phyloP scores from a whole-genome alignment of 2,888 invertebrate genomes.

The Conops quadrifasciatus region DNA sequence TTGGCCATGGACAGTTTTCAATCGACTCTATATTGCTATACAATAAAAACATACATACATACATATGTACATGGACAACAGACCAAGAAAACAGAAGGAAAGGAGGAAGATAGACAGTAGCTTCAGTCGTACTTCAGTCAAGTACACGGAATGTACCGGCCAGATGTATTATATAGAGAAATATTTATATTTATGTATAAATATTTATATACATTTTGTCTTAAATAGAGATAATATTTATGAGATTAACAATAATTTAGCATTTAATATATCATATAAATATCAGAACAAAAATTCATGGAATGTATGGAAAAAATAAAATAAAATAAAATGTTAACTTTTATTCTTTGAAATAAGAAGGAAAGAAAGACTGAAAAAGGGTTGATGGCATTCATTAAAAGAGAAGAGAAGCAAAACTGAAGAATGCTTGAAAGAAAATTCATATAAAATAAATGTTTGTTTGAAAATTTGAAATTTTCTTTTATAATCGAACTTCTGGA shows the following conservation, averaged over 20 bases:
- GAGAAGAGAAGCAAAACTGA: too few species aligned
- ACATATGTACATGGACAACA: neutral
- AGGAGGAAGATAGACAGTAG: conserved; percentile 44
- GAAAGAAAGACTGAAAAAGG: too few species aligned
- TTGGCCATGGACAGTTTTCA: conserved; percentile 48
- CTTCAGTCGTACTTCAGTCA: conserved; percentile 62
- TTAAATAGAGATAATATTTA: neutral
- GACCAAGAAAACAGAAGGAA: conserved; percentile 12
- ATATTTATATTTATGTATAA: conserved; percentile 38
- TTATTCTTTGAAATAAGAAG: too few species aligned
- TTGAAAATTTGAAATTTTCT: too few species aligned
- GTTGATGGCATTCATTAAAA: too few species aligned
- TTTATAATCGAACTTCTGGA: too few species aligned
- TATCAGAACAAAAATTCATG: neutral
- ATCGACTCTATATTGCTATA: neutral
- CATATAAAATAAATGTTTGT: too few species aligned
- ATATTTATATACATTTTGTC: conserved; percentile 24
- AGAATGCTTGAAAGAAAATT: too few species aligned
- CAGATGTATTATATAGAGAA: conserved; percentile 60
- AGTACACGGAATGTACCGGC: conserved; percentile 65
- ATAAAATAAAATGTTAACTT: too few species aligned
- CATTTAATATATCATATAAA: neutral
- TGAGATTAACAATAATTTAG: neutral
- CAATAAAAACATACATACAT: too few species aligned
- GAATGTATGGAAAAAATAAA: too few species aligned